Evolutionary conservation across 2,888 invertebrate species (phyloP), one percentile per base, ranked within the genome.

Genomic region (Chymomyza caudatula): DNA sequence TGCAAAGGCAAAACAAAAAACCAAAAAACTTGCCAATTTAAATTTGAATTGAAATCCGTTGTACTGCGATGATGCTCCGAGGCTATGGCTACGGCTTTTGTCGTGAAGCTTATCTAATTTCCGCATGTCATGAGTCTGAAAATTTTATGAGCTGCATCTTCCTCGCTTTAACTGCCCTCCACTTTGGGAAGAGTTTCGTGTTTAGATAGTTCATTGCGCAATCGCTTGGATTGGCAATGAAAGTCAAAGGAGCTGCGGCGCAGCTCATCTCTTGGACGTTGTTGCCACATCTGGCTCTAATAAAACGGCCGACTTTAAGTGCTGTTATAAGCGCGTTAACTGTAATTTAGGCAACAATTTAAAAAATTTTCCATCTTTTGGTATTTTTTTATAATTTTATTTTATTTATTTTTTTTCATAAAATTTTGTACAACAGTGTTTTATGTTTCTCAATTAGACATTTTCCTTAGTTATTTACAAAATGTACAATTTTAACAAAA

Each of bases 81-180:
- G n/a, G n/a, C n/a, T n/a, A n/a, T n/a, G n/a, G n/a, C n/a, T n/a
- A n/a, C n/a, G 3, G 53, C 56, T 52, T 60, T 65, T 62, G 56
- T 53, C 60, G 70, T 51, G 47, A 54, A 2, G 42, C 74, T 85
- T 88, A 87, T 84, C 88, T 85, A 78, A 87, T 87, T 88, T 87
- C 88, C 87, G 87, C 78, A 69, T 88, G 78, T 76, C 83, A 73
- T 66, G 72, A 62, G 47, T n/a, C 47, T 47, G 59, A 64, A 55
- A 73, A 52, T 63, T 69, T 83, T 81, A 86, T 81, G 80, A 81
- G 86, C 73, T 85, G 85, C 80, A 85, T 84, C 87, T 86, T 78
- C 87, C 85, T 78, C 74, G 54, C 22, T 43, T 42, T 65, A 64
- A 67, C 17, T 71, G 67, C 58, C 57, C 71, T 37, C 29, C 2